phyloP scores from a whole-genome alignment of 1,140 invertebrate genomes.

The Panulirus ornatus region DNA sequence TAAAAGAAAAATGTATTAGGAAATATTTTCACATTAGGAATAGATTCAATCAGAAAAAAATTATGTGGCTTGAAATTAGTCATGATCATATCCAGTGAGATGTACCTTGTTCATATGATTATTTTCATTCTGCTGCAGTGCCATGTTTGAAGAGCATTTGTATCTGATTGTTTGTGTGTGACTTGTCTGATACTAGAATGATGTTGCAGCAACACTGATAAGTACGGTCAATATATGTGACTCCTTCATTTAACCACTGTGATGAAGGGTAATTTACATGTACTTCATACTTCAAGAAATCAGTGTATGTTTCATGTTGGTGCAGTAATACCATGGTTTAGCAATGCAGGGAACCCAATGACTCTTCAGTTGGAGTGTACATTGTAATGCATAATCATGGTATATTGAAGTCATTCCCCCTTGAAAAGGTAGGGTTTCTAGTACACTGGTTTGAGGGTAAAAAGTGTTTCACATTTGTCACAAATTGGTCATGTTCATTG shows the following conservation, averaged over 20 bases:
- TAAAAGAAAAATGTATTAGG: too few relatives aligned
- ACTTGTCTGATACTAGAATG: constrained; percentile 20
- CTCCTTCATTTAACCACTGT: background rate
- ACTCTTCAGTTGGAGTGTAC: too few relatives aligned
- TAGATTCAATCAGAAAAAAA: background rate
- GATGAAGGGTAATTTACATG: background rate
- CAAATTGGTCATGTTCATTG: too few relatives aligned
- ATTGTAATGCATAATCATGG: too few relatives aligned
- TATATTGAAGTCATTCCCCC: too few relatives aligned
- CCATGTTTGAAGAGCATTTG: constrained; percentile 20
- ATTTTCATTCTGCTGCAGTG: background rate
- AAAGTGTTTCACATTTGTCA: too few relatives aligned
- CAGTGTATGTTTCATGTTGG: too few relatives aligned
- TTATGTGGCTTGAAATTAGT: background rate
- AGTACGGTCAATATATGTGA: constrained; percentile 36
- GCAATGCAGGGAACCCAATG: too few relatives aligned
- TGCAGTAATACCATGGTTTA: too few relatives aligned
- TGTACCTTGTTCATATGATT: background rate
- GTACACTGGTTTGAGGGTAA: too few relatives aligned
- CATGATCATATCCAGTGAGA: background rate
- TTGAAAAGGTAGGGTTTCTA: too few relatives aligned
- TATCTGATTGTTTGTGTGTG: constrained; percentile 20
- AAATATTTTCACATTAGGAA: background rate
- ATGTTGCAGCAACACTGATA: constrained; percentile 23
- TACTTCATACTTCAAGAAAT: too few relatives aligned